phyloP scores from a whole-genome alignment of 2,113 vertebrate species.

The Jaculus jaculus region DNA sequence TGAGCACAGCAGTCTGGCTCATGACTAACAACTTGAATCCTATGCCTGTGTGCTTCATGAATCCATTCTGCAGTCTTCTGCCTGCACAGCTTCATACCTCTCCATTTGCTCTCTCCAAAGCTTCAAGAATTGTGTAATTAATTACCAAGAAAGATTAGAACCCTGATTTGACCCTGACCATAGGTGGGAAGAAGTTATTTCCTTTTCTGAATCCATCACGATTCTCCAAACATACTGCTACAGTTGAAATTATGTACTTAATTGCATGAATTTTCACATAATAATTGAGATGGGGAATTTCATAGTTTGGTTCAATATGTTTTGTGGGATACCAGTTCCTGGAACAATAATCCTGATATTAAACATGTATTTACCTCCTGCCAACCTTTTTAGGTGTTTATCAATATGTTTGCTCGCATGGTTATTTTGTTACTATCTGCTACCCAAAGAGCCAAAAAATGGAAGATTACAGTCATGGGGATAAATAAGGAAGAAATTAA shows the following conservation, averaged over 20 bases:
- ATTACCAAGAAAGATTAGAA: background rate
- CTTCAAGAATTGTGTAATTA: background rate
- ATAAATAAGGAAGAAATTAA: slow-evolving; percentile 38
- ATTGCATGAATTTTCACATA: background rate
- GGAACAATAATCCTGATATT: background rate
- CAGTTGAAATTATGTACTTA: background rate
- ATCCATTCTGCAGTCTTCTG: background rate
- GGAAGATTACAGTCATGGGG: background rate
- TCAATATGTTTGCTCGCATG: background rate
- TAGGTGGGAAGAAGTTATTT: background rate
- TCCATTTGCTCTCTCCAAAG: background rate
- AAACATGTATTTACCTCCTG: background rate
- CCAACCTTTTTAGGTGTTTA: background rate
- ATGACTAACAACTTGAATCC: no score
- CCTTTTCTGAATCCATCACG: background rate
- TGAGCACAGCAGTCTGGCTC: background rate
- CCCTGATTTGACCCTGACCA: background rate
- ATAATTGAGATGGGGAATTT: background rate
- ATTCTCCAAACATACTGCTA: background rate
- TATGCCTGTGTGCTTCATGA: background rate
- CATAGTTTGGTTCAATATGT: background rate
- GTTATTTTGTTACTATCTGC: slow-evolving; percentile 48
- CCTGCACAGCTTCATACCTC: background rate
- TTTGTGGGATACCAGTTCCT: background rate
- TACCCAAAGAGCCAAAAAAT: background rate